Evolutionary conservation across 1,140 invertebrate species (phyloP).

Genomic region (Helicoverpa zea): DNA sequence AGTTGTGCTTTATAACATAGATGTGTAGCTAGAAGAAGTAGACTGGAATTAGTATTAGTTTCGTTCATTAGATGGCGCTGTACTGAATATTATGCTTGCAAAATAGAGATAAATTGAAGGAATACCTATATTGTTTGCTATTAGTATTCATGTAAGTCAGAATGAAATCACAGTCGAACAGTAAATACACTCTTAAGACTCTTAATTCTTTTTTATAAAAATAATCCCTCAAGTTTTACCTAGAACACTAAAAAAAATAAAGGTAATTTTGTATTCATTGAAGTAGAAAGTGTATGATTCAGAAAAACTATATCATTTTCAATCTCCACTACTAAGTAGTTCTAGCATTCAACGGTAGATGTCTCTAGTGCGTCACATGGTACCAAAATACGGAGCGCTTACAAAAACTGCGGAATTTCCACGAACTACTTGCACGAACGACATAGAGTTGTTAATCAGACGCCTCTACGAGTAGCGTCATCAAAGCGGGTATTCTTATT

Average conservation of each 20-base stretch:
- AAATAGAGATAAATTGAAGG: too few species aligned
- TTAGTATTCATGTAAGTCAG: too few species aligned
- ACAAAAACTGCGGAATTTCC: conserved; percentile 15
- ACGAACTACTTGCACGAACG: conserved; percentile 24
- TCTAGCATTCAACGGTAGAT: conserved; percentile 7
- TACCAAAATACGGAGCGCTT: not conserved
- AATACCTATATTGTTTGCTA: too few species aligned
- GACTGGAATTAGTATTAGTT: not conserved
- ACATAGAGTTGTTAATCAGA: conserved; percentile 31
- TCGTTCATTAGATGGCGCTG: conserved; percentile 10
- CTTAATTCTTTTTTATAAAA: too few species aligned
- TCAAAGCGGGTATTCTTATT: not conserved
- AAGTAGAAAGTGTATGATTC: too few species aligned
- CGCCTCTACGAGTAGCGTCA: conserved; percentile 30
- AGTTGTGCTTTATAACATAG: too few species aligned
- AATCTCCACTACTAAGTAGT: not conserved
- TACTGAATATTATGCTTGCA: not conserved
- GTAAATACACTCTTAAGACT: too few species aligned
- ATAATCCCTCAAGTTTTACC: too few species aligned
- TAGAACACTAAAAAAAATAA: too few species aligned
- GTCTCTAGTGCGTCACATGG: not conserved
- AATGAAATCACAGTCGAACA: too few species aligned
- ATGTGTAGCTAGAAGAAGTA: not conserved
- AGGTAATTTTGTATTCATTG: too few species aligned
- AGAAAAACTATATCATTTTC: too few species aligned